Percentiles rank a stretch among this genome's conserved stretches.
These are phyloP conservation scores for Cyclargus thomasi DNA, from an alignment of 1,140 invertebrate species.

Conservation along the genomic window DNA sequence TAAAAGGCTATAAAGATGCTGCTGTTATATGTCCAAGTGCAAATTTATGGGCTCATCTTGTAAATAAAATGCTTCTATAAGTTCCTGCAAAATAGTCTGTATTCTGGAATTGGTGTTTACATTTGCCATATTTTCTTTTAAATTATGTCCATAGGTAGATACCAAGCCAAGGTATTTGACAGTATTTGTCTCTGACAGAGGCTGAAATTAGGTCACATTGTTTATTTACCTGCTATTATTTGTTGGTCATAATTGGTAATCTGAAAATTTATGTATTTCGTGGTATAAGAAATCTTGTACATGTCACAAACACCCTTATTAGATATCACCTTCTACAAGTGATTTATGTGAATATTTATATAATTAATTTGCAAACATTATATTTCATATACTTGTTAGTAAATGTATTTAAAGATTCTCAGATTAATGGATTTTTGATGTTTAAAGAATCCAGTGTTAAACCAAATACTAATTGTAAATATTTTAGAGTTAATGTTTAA, in stretches of 20 bases:
- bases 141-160: background rate
- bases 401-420: background rate
- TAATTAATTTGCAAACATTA: background rate
- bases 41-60: background rate
- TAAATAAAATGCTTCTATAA: too few relatives aligned
- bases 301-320: too few relatives aligned
- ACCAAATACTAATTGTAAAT: constrained; percentile 60
- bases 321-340: too few relatives aligned
- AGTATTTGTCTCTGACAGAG: background rate
- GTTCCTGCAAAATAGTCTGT: background rate
- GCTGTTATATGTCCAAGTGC: background rate
- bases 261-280: too few relatives aligned
- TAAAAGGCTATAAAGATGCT: too few relatives aligned
- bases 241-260: too few relatives aligned
- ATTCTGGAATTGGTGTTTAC: background rate
- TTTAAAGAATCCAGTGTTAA: constrained; percentile 38
- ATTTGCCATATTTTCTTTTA: background rate
- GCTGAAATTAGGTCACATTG: background rate
- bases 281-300: too few relatives aligned
- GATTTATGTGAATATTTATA: too few relatives aligned
- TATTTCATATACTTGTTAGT: background rate
- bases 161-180: too few relatives aligned
- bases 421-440: background rate
- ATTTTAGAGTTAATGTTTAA: constrained; percentile 27
- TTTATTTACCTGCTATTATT: too few relatives aligned